Base-by-base conservation (phyloP, 2,888 invertebrate genomes). In the Aelia acuminata region DNA sequence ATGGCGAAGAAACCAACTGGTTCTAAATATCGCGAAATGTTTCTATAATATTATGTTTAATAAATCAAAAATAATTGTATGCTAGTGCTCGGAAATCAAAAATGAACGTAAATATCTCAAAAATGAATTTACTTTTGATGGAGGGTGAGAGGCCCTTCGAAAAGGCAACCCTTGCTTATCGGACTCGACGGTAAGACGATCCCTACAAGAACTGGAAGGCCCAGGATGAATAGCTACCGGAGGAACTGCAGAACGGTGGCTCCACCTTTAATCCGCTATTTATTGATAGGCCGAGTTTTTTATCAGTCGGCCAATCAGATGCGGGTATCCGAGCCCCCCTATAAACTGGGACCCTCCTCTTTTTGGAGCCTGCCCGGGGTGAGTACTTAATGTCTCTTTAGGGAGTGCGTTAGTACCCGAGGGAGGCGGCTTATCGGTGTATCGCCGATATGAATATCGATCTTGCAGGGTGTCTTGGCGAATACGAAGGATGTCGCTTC, bases 161-260 rank as follows among this genome's bases (percentile, higher is more conserved):
- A 80, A 80, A 80, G 80, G 10, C n/a, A 80, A 10, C 8, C 43
- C 43, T n/a, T 0, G 43, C 80, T 43, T 43, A 43, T 43, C 43
- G 75, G 43, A 80, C 57, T 2, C 75, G 43, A 22, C 43, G 43
- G 80, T 80, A 80, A 80, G 80, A 39, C 80, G 80, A 70, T 70
- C 63, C 63, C 35, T 1, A 18, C 63, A 70, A 80, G 80, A 80
- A 80, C n/a, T 39, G 80, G 43, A 47, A 80, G 75, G 20, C 11
- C 35, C 39, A 80, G 80, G 80, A 80, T 80, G 80, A 43, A 80
- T 80, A 80, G 80, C 80, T 80, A 80, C 80, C 80, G 80, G 43
- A 43, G 39, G n/a, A 43, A 22, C 20, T 22, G 18, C 80, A 47
- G 80, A 3, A 47, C 80, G 39, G 43, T 80, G 80, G 80, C 80